phyloP scores from a whole-genome alignment of 2,888 invertebrate genomes.

The Chironomus tentans region DNA sequence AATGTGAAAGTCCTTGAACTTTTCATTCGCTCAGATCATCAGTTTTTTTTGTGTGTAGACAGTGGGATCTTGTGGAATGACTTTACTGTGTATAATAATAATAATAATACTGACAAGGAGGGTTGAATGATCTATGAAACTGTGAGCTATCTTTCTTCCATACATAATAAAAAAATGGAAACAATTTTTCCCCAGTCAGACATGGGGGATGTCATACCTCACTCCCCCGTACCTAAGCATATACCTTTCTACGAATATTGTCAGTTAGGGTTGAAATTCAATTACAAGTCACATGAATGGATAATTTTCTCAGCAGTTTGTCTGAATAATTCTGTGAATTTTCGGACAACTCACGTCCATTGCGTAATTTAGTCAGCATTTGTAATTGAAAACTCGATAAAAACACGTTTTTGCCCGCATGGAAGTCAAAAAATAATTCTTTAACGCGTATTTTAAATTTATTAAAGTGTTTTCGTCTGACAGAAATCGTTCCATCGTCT shows the following conservation, averaged over 20 bases:
- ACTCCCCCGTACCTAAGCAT: background rate
- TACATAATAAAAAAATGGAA: too few relatives aligned
- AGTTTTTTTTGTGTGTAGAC: background rate
- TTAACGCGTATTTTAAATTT: too few relatives aligned
- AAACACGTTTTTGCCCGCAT: background rate
- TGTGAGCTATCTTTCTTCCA: background rate
- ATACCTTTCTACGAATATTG: background rate
- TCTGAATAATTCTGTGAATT: too few relatives aligned
- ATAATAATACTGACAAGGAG: background rate
- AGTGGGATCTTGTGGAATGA: too few relatives aligned
- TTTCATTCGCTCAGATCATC: background rate
- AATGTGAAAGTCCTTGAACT: background rate
- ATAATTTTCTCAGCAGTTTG: too few relatives aligned
- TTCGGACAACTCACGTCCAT: too few relatives aligned
- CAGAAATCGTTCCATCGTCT: too few relatives aligned
- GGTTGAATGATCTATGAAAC: background rate
- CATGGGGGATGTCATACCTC: background rate
- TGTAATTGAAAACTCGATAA: too few relatives aligned
- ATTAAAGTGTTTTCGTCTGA: too few relatives aligned
- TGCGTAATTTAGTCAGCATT: too few relatives aligned
- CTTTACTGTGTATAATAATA: too few relatives aligned
- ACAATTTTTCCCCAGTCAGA: background rate
- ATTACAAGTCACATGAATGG: background rate
- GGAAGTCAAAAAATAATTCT: too few relatives aligned
- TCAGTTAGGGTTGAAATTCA: background rate